Conservation (phyloP, 2,113 vertebrate genomes). For the Phaethornis superciliosus region DNA sequence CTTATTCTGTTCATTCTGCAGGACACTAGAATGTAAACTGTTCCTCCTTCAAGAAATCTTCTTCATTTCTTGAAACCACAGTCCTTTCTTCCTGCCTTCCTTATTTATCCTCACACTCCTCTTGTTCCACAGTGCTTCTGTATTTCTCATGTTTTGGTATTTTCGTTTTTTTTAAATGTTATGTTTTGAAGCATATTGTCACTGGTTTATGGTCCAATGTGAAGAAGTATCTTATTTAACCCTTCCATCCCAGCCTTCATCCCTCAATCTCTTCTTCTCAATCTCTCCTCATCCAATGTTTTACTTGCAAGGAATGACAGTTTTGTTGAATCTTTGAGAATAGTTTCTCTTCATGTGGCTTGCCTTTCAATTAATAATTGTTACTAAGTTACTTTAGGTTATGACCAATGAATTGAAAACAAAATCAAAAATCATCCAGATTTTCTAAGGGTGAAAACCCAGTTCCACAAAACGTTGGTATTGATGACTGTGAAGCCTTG, state of each 20-base stretch:
- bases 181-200: background rate
- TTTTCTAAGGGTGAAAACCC: background rate
- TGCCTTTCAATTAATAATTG: background rate
- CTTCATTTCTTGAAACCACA: background rate
- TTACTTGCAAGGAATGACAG: background rate
- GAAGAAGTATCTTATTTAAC: background rate
- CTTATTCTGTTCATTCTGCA: background rate
- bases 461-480: background rate
- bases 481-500: background rate
- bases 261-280: background rate
- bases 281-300: background rate
- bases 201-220: background rate
- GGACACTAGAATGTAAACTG: background rate
- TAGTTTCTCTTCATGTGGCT: background rate
- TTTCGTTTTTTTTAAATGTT: background rate
- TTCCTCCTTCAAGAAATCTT: background rate
- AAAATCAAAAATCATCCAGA: background rate
- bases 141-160: background rate
- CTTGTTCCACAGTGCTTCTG: conserved; percentile 20
- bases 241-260: background rate
- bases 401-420: background rate
- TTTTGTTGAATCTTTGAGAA: background rate
- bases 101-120: conserved; percentile 54
- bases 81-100: conserved; percentile 13
- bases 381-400: background rate